Base-by-base conservation (phyloP, 2,888 invertebrate genomes). In the Pristionchus maxplancki region DNA sequence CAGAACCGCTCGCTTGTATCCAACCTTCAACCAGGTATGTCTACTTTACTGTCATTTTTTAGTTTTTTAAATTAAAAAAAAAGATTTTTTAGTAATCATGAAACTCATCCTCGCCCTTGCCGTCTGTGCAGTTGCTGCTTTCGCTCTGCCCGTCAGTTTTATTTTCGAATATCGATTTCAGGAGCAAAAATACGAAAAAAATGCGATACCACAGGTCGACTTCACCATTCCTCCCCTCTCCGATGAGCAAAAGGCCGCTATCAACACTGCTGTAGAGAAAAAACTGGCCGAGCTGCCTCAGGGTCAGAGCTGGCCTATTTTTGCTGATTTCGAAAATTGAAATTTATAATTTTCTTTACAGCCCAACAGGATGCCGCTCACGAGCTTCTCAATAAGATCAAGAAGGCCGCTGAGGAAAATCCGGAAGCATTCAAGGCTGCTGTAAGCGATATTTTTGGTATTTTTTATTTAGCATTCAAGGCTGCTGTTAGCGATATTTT, bases 371-470 rank as follows among this genome's bases (percentile, higher is more conserved):
- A 74, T 24, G 71, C 34, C 15, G 71, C 71, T 40, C 71, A 74
- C 24, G 9, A 40, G 40, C 71, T 74, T 6, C 71, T 74, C 40
- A 40, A 6, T 20, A 40, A 37, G 40, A 74, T 74, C 40, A 40
- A 37, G 34, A 74, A 67, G 67, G 67, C 67, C 1, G 34, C 67
- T 15, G 67, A 67, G 67, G 67, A 67, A 15, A 67, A 67, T 40
- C 71, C 71, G 1, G 71, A 74, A 9, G 71, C 71, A 20, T 74
- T 74, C 71, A 74, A 74, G 71, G 71, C 71, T 24, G 71, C 71
- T 1, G 71, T 74, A 31, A 24, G 71, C 37, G 0, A 67, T 34
- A 2, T 17, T 34, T 1, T 67, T n/a, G 13, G 34, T 34, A 67
- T 67, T 31, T 17, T 1, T 31, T 5, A 17, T 31, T 67, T 67